Conservation (phyloP, 2,113 vertebrate genomes). For the Lichenostomus cassidix region DNA sequence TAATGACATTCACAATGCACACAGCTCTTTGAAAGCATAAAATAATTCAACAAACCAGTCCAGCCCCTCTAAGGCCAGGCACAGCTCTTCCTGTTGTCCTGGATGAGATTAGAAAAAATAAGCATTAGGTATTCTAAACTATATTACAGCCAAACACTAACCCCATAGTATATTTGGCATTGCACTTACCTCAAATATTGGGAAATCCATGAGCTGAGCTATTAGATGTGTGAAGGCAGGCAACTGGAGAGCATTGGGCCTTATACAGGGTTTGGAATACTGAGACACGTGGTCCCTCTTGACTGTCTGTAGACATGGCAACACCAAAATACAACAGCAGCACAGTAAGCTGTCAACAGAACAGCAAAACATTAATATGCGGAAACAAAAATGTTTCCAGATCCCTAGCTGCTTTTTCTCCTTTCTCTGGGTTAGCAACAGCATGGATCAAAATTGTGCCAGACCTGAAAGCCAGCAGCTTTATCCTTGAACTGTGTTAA, state of each 20-base stretch:
- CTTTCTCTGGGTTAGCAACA: not conserved
- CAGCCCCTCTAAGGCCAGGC: not conserved
- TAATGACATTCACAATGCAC: not conserved
- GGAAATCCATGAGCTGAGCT: not conserved
- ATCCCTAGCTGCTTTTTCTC: not conserved
- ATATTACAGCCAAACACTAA: not conserved
- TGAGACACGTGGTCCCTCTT: fast-evolving
- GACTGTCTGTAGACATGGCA: fast-evolving
- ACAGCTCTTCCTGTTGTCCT: not conserved
- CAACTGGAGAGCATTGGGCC: not conserved
- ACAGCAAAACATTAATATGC: not conserved
- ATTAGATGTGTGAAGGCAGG: not conserved
- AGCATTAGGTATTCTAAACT: not conserved
- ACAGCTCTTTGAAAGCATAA: not conserved
- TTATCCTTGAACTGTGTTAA: not conserved
- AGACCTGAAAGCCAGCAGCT: not conserved
- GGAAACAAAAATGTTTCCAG: not conserved
- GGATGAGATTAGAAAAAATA: not conserved
- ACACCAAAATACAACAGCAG: not conserved
- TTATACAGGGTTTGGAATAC: not conserved
- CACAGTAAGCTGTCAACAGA: not conserved
- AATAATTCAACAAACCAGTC: not conserved
- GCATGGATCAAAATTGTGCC: not conserved
- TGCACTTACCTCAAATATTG: not conserved
- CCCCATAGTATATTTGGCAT: not conserved